phyloP scores from a whole-genome alignment of 30 jellyfish, hydroid and myxozoan genomes.

The Pelagia noctiluca region DNA sequence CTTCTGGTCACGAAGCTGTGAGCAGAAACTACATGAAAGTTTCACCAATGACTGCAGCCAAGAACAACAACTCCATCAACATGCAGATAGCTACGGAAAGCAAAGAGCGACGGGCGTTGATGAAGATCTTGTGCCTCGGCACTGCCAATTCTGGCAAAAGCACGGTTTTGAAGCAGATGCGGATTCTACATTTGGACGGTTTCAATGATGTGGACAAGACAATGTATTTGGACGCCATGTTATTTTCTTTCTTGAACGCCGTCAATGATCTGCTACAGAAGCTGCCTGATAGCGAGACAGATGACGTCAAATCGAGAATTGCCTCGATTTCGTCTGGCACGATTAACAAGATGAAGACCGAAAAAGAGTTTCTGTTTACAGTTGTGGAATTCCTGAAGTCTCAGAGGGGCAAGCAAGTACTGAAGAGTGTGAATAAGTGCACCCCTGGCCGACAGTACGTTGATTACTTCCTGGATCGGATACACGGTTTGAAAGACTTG shows the following conservation, averaged over 20 bases:
- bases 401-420: constrained; percentile 22
- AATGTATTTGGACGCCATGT: constrained; percentile 28
- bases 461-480: constrained; percentile 24
- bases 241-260: constrained; percentile 29
- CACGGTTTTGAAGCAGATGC: constrained; percentile 64
- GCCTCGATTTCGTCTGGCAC: not conserved
- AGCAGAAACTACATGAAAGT: too few species aligned
- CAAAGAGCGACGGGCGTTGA: constrained; percentile 17
- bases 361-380: constrained; percentile 2
- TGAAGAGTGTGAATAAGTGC: constrained; percentile 12
- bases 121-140: constrained; percentile 68
- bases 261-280: constrained; percentile 40
- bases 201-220: constrained; percentile 44
- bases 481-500: not conserved
- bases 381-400: constrained; percentile 3
- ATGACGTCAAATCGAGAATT: not conserved
- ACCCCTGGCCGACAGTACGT: constrained; percentile 35
- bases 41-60: too few species aligned
- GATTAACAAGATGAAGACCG: constrained; percentile 12
- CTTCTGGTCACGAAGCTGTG: too few species aligned
- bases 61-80: constrained; percentile 26
- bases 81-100: constrained; percentile 32
- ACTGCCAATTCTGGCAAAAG: constrained; percentile 65
- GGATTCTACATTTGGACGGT: constrained; percentile 58
- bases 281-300: constrained; percentile 10